Percentiles rank a stretch among this genome's conserved stretches.
Conservation (phyloP, 2,888 invertebrate genomes). For the Leptura quadrifasciata region DNA sequence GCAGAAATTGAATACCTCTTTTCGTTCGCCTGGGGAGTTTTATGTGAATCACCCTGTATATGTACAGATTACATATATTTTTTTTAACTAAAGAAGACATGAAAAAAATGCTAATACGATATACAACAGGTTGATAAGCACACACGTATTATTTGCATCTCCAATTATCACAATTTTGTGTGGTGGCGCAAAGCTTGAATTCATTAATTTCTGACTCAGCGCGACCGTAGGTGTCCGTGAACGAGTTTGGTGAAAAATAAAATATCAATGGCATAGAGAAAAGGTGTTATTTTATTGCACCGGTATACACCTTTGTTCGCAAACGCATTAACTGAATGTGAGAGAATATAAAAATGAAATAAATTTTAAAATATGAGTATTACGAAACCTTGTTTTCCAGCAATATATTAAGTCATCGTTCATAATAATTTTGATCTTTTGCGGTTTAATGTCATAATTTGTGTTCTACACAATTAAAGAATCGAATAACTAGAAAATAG, state of each 20-base stretch:
- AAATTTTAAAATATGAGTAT: not conserved
- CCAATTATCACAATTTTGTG: constrained; percentile 15
- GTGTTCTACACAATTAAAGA: not conserved
- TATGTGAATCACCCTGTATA: too few relatives aligned
- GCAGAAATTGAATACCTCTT: too few relatives aligned
- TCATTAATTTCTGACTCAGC: constrained; percentile 7
- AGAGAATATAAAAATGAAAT: not conserved
- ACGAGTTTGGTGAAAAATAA: constrained; percentile 17
- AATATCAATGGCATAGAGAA: not conserved
- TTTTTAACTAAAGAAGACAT: too few relatives aligned
- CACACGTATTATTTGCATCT: not conserved
- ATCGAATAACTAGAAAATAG: not conserved
- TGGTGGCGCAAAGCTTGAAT: constrained; percentile 2
- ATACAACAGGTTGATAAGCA: not conserved
- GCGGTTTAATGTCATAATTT: not conserved
- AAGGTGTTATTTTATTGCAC: constrained; percentile 11
- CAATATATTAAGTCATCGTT: not conserved
- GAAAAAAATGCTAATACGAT: too few relatives aligned
- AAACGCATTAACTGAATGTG: not conserved
- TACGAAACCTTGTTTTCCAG: constrained; percentile 12
- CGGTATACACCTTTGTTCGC: not conserved
- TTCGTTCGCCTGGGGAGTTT: too few relatives aligned
- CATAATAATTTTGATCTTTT: not conserved
- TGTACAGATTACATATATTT: too few relatives aligned
- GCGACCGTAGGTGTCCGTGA: not conserved